Base-by-base conservation (phyloP, 2,113 vertebrate genomes). In the Melanerpes formicivorus region DNA sequence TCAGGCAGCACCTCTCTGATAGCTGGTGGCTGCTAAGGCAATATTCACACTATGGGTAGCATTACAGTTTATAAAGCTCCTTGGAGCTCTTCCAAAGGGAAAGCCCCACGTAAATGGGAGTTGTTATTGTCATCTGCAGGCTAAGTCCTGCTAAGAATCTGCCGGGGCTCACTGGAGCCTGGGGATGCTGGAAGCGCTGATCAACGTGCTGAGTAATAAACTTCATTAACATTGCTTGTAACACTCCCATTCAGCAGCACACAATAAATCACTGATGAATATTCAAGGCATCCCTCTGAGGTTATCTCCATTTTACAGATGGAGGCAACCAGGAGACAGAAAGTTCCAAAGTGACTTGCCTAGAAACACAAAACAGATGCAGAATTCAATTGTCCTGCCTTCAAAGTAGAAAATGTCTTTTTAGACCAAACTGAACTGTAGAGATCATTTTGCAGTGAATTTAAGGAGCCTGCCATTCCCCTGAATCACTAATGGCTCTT, bases 251-350 rank as follows among this genome's bases (percentile, higher is more conserved):
- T 85, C 80, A 37, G 69, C 5, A 1, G 69, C 76, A 26, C 29
- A 50, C 90, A 83, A 58, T 91, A 95, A 95, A 95, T 90, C 80
- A 82, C 46, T 56, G 65, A 85, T 90, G 73, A 94, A 90, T 94
- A 95, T 78, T 90, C 90, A 91, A 23, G 62, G 73, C 37, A 91
- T 25, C 62, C 63, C 92, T 91, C 82, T 48, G 72, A 95, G 82
- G 73, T 88, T 95, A 95, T 93, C 90, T 90, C 40, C 27, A 69
- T 94, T 91, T 91, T 85, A 93, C 89, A 81, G 73, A 94, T 14
- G 8, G 27, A 88, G 19, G 44, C 70, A 87, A 84, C 74, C 59
- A 75, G 67, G 44, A 84, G 67, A 77, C n/a, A 76, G 72, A 71
- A 83, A 90, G 76, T 88, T 93, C 26, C 70, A 22, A 52, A 94